Conservation (phyloP, 2,888 invertebrate genomes). For the Lymantria monacha region DNA sequence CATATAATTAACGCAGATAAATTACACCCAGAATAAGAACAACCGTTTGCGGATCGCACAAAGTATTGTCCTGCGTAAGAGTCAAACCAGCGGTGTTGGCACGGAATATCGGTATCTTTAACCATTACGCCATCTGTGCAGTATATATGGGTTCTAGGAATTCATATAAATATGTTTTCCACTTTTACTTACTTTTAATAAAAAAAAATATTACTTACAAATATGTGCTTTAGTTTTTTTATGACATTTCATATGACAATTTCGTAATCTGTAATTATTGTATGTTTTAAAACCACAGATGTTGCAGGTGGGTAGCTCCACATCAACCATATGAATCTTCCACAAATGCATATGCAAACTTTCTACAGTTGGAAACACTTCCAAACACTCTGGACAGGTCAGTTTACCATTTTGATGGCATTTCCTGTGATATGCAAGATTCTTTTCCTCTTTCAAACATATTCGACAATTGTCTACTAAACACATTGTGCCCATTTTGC, state of each 20-base stretch:
- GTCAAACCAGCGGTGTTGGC: no score
- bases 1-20: no score
- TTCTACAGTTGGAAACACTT: constrained; percentile 82
- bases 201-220: constrained; percentile 60
- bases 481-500: constrained; percentile 66
- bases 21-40: no score
- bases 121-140: no score
- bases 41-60: no score
- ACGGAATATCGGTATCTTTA: no score
- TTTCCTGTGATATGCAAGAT: constrained; percentile 84
- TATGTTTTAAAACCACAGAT: constrained; percentile 88
- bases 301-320: constrained; percentile 90
- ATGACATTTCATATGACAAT: constrained; percentile 90
- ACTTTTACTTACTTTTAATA: no score
- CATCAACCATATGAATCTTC: constrained; percentile 88
- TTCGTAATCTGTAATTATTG: constrained; percentile 86
- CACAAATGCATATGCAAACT: constrained; percentile 90
- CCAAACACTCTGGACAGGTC: constrained; percentile 86
- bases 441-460: constrained; percentile 79
- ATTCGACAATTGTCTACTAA: constrained; percentile 79
- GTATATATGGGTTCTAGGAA: no score
- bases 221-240: constrained; percentile 83
- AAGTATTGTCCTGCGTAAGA: no score
- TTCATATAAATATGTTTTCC: no score
- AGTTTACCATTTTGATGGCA: constrained; percentile 81